Conservation (phyloP, 2,797 vertebrate genomes). For the Ctenopoma multispine region DNA sequence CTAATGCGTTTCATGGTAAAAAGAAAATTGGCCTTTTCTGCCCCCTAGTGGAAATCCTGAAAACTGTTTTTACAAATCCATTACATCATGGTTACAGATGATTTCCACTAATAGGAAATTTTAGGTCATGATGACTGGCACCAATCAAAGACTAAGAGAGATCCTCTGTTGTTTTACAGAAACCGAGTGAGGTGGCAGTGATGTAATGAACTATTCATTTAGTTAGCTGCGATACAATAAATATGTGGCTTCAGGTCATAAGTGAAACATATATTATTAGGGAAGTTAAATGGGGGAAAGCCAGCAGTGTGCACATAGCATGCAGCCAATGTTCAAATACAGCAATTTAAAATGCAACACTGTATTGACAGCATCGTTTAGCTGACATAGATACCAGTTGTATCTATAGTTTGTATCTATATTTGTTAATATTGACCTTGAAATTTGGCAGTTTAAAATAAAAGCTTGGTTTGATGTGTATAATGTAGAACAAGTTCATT, state of each 20-base stretch:
- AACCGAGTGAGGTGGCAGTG: constrained; percentile 44
- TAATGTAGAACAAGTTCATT: neutral
- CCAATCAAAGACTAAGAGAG: constrained; percentile 65
- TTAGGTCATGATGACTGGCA: constrained; percentile 75
- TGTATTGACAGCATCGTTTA: constrained; percentile 20
- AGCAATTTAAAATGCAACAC: constrained; percentile 41
- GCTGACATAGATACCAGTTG: constrained; percentile 11
- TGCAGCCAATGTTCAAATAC: constrained; percentile 19
- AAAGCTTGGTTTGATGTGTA: neutral
- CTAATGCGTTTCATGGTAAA: neutral
- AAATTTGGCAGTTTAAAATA: constrained; percentile 11
- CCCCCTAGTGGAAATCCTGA: constrained; percentile 62
- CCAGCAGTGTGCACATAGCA: constrained; percentile 18
- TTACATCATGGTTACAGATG: constrained; percentile 78
- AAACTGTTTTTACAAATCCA: constrained; percentile 40
- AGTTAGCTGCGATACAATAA: constrained; percentile 17
- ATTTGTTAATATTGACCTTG: constrained; percentile 55
- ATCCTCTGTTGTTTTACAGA: constrained; percentile 59
- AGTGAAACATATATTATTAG: constrained; percentile 57
- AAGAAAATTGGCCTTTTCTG: constrained; percentile 54
- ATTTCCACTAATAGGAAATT: constrained; percentile 71
- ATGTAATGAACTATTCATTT: constrained; percentile 50
- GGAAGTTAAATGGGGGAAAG: constrained; percentile 21
- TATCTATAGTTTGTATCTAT: constrained; percentile 1
- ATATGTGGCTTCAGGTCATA: constrained; percentile 42